These are phyloP conservation scores for Pelecanus crispus DNA, from an alignment of 2,113 vertebrate genomes.

Conservation along the genomic window DNA sequence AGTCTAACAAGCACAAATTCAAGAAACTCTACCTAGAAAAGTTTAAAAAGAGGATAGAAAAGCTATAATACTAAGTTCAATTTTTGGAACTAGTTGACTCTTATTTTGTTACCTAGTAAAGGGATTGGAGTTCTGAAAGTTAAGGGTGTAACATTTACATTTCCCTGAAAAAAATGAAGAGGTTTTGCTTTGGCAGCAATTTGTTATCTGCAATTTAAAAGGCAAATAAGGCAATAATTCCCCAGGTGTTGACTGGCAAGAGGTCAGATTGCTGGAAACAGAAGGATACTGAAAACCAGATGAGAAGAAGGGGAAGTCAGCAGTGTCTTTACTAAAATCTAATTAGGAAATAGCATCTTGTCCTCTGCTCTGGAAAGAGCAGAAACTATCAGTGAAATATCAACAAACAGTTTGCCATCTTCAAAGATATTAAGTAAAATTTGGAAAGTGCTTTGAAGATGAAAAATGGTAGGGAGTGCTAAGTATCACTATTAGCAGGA, in stretches of 20 bases:
- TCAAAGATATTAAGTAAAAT: constrained; percentile 66
- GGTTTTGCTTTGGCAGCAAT: constrained; percentile 56
- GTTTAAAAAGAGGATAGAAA: not conserved
- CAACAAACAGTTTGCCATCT: constrained; percentile 62
- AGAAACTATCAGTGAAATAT: constrained; percentile 63
- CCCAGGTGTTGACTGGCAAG: constrained; percentile 37
- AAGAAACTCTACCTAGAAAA: not conserved
- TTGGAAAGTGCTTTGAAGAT: constrained; percentile 71
- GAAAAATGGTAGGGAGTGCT: constrained; percentile 57
- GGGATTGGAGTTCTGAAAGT: not conserved
- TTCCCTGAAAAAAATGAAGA: constrained; percentile 1
- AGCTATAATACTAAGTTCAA: not conserved
- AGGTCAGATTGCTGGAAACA: constrained; percentile 42
- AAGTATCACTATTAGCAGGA: constrained; percentile 56
- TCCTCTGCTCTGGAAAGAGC: constrained; percentile 49
- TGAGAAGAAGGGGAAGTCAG: constrained; percentile 36
- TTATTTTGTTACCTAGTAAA: not conserved
- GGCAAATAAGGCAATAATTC: constrained; percentile 56
- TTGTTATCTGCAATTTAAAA: constrained; percentile 68
- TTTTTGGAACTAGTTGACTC: not conserved
- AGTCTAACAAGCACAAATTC: not conserved
- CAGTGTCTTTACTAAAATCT: constrained; percentile 11
- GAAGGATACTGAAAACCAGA: constrained; percentile 36
- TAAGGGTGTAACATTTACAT: constrained; percentile 2
- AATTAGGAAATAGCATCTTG: constrained; percentile 59